These are phyloP conservation scores for Eueides isabella DNA, from an alignment of 1,140 invertebrate genomes.

Conservation along the genomic window DNA sequence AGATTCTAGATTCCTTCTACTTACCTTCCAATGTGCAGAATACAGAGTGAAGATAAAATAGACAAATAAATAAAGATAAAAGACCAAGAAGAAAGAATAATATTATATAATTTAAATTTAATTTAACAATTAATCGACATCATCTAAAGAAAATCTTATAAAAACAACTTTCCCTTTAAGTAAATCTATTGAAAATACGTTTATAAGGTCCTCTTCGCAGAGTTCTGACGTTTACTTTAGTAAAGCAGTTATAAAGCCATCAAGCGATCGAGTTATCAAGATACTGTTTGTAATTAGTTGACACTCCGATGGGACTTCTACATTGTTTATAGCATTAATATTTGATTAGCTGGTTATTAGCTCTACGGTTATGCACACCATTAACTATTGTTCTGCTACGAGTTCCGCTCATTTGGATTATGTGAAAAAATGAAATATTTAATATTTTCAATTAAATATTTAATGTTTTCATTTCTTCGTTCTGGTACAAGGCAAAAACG, in stretches of 20 bases:
- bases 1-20: no score
- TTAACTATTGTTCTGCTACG: neutral
- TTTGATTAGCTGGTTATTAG: neutral
- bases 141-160: neutral
- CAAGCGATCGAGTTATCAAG: constrained; percentile 9
- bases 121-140: no score
- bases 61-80: no score
- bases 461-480: no score
- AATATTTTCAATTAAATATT: no score
- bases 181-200: neutral
- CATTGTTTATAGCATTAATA: neutral
- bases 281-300: neutral
- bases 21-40: no score
- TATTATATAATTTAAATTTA: no score
- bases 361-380: neutral
- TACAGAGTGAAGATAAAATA: no score
- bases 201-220: neutral
- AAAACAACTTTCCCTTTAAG: neutral
- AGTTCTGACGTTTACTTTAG: neutral
- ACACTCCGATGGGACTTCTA: neutral
- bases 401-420: neutral
- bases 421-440: no score
- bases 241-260: constrained; percentile 7
- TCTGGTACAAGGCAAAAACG: no score
- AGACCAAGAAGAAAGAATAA: no score